A percentile compares a stretch with the other conserved stretches of the same genome.
phyloP scores from a whole-genome alignment of 2,797 vertebrate species.

The Acropternis orthonyx region DNA sequence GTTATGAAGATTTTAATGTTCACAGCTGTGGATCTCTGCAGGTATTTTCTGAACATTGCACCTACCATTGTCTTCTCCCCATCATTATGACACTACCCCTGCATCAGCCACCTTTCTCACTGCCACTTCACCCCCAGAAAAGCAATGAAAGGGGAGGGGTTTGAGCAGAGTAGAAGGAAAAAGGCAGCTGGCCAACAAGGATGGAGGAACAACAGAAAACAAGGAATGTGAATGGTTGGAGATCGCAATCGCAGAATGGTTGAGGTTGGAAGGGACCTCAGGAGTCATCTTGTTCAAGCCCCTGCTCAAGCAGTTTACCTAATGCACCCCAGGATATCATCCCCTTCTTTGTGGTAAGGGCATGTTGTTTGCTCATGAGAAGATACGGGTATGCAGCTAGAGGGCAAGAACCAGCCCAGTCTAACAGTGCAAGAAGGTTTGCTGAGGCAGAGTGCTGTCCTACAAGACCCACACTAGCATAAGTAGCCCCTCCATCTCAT shows the following conservation, averaged over 20 bases:
- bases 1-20: not conserved
- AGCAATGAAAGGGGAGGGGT: not conserved
- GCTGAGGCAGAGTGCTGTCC: not conserved
- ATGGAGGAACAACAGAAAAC: not conserved
- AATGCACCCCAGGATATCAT: fast-evolving
- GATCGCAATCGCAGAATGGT: not conserved
- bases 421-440: not conserved
- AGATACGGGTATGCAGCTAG: not conserved
- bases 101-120: not conserved
- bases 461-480: not conserved
- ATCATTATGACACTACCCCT: not conserved
- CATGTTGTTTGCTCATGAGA: fast-evolving
- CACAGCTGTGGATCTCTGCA: not conserved
- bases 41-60: not conserved
- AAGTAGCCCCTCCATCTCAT: not conserved
- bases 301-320: not conserved
- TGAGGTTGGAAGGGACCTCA: not conserved
- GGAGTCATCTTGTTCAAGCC: not conserved
- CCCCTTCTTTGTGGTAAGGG: not conserved
- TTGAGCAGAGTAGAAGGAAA: not conserved
- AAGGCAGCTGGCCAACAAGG: not conserved
- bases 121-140: not conserved
- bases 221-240: not conserved
- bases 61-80: not conserved
- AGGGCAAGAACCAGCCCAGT: not conserved